Evolutionary conservation across 2,888 invertebrate genomes (phyloP).

Genomic region (Deroplatys truncata): DNA sequence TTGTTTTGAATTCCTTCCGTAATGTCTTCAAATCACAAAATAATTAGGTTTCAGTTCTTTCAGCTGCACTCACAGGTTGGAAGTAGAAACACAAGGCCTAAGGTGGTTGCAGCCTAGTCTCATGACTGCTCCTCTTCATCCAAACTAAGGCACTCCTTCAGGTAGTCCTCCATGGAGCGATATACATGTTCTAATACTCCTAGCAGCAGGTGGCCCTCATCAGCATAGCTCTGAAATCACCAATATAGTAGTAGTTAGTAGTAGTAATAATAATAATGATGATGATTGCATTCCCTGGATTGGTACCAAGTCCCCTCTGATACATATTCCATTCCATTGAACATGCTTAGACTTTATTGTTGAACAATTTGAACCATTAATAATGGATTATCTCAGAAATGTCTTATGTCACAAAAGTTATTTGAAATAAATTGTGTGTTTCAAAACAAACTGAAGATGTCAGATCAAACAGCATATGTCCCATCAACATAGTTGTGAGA

Average conservation of each 20-base stretch:
- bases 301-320: too few species aligned
- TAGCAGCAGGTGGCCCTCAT: conserved; percentile 80
- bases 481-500: too few species aligned
- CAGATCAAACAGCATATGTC: too few species aligned
- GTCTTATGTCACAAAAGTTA: too few species aligned
- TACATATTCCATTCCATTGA: too few species aligned
- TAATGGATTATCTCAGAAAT: too few species aligned
- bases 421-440: too few species aligned
- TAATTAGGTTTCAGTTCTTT: not conserved
- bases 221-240: conserved; percentile 77
- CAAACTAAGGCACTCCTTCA: conserved; percentile 84
- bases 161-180: conserved; percentile 89
- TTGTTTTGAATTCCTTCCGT: not conserved
- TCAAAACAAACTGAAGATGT: too few species aligned
- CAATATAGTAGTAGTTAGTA: not conserved
- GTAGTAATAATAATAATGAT: not conserved
- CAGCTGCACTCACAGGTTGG: not conserved
- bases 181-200: conserved; percentile 89
- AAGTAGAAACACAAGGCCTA: not conserved
- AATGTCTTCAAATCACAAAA: not conserved
- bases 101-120: conserved; percentile 2
- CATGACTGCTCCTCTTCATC: conserved; percentile 48
- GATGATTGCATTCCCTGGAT: too few species aligned
- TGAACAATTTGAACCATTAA: too few species aligned
- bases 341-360: too few species aligned